Conservation (phyloP, 2,113 vertebrate species). For the Arvicanthis niloticus region DNA sequence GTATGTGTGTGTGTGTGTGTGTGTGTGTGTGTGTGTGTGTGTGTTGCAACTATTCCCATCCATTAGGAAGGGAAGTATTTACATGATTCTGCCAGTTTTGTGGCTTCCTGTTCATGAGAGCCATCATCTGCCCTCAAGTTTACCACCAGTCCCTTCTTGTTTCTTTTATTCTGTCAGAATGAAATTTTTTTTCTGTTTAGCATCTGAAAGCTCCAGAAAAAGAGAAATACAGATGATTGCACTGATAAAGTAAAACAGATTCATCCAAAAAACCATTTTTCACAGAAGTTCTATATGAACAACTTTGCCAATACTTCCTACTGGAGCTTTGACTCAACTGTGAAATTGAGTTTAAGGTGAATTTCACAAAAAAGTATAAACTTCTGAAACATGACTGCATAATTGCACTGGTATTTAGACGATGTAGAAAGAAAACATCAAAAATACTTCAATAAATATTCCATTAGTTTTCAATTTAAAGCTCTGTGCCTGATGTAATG, state of each 20-base stretch:
- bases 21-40: not conserved
- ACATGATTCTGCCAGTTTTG: not conserved
- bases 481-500: not conserved
- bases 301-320: not conserved
- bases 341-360: slow-evolving; percentile 54
- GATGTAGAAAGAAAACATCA: slow-evolving; percentile 8
- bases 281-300: not conserved
- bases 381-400: not conserved
- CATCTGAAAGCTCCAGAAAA: not conserved
- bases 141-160: not conserved
- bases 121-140: not conserved
- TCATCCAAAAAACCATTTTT: slow-evolving; percentile 1
- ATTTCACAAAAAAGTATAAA: not conserved
- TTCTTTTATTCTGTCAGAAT: slow-evolving; percentile 1
- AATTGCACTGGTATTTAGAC: not conserved
- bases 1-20: not conserved
- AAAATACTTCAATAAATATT: not conserved
- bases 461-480: slow-evolving; percentile 45
- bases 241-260: not conserved
- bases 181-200: not conserved
- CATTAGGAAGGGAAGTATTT: not conserved
- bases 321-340: slow-evolving; percentile 31
- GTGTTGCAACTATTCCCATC: not conserved
- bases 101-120: slow-evolving; percentile 2
- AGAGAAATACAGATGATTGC: not conserved